Evolutionary conservation across 1,140 invertebrate species (phyloP), one percentile per base, ranked within the genome.

Genomic region (Ptiloglossa arizonensis): DNA sequence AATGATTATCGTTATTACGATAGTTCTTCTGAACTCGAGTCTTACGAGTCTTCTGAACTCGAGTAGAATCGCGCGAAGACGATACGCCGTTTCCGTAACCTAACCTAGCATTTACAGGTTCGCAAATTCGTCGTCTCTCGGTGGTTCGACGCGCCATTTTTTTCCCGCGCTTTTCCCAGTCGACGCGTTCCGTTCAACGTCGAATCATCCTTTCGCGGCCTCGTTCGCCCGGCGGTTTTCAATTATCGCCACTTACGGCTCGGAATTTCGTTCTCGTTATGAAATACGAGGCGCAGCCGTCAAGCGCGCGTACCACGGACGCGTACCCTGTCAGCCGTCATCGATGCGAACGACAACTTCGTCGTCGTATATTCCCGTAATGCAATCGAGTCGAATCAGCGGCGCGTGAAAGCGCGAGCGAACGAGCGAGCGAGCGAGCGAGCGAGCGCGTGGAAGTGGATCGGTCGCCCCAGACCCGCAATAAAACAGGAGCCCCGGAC

Each of bases 271-370:
- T 82, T 77, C 68, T 35, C 80, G 63, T 66, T 17, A 50, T 73
- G 29, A 64, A 63, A 64, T 52, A 41, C 59, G 59, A 41, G 11
- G 35, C 24, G 46, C 29, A 24, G 27, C 15, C 24, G 46, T 44
- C 60, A 24, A 22, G 46, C 19, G 38, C 15, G 27, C 56, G 24
- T 32, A 17, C 38, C 29, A 35, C 2, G 52, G 38, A 35, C 62
- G 32, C 78, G 79, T 48, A 46, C 57, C 66, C 79, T 77, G 81
- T 82, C 81, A 81, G 46, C 44, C 72, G 48, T 82, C 81, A 82
- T 82, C 57, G 81, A 46, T 59, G 80, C 63, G 35, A 77, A 66
- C 72, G 79, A 68, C 66, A 70, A 80, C 66, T 68, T 54, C 59
- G 59, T 64, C 60, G 70, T 52, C 56, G 54, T 64, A n/a, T 52